Percentiles rank a stretch among this genome's conserved stretches.
Conservation (phyloP, 2,797 vertebrate genomes). For the Melopsittacus undulatus region DNA sequence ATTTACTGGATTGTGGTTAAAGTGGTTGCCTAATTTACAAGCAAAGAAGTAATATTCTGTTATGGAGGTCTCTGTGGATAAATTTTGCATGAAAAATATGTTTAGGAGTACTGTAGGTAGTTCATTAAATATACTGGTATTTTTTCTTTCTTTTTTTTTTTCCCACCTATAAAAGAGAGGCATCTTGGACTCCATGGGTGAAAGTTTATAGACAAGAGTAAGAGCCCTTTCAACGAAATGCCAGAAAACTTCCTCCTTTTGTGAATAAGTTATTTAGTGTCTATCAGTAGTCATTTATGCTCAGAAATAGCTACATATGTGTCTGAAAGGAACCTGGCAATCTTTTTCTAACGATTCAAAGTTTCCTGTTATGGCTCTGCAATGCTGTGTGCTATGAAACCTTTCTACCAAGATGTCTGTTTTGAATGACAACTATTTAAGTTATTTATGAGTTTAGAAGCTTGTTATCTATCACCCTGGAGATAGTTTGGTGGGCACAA, state of each 20-base stretch:
- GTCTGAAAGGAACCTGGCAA: background rate
- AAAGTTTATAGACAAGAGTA: background rate
- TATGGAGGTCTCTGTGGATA: background rate
- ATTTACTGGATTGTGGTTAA: background rate
- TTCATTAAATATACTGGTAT: background rate
- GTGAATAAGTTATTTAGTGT: background rate
- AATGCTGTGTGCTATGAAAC: background rate
- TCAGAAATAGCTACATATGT: background rate
- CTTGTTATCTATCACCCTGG: background rate
- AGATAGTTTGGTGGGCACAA: background rate
- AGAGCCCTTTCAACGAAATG: background rate
- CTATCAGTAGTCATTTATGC: background rate
- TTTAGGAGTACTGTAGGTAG: background rate
- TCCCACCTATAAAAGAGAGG: background rate
- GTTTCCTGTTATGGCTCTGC: background rate
- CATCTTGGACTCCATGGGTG: background rate
- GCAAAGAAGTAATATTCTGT: background rate
- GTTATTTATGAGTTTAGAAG: background rate
- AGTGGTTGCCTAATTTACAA: background rate
- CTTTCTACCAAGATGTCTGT: background rate
- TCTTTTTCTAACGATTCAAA: background rate
- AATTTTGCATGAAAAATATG: background rate
- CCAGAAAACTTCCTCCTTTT: background rate
- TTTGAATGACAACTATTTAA: background rate
- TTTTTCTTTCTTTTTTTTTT: background rate